Conservation (phyloP, 2,113 vertebrate genomes). For the Glareola pratincola region DNA sequence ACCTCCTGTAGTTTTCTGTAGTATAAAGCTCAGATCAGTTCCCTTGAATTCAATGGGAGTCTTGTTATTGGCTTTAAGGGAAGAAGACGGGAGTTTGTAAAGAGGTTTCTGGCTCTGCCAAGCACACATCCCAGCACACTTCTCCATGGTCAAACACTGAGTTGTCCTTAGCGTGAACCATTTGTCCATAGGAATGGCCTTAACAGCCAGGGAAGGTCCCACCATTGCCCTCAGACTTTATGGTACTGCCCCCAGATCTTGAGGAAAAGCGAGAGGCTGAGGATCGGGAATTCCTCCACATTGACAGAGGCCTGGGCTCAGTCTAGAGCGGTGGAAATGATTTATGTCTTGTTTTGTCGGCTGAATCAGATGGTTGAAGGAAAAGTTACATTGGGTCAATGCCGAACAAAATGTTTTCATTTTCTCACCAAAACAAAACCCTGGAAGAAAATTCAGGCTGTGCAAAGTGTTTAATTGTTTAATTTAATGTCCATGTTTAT, state of each 20-base stretch:
- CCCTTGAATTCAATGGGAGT: neutral
- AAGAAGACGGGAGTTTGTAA: neutral
- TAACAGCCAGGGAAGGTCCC: neutral
- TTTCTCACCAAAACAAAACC: conserved; percentile 34
- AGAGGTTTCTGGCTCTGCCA: neutral
- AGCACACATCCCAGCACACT: neutral
- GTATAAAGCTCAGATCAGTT: neutral
- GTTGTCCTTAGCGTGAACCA: neutral
- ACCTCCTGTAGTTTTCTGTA: neutral
- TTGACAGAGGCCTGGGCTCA: neutral
- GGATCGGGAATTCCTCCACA: neutral
- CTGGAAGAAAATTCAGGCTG: conserved; percentile 7
- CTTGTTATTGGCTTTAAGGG: fast-evolving
- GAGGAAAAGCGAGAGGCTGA: neutral
- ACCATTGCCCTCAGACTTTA: neutral
- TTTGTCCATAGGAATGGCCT: neutral
- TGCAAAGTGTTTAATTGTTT: conserved; percentile 2
- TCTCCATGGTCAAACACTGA: neutral
- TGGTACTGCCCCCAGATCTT: fast-evolving
- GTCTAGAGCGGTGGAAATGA: neutral
- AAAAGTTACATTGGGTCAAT: conserved; percentile 21
- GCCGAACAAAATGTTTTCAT: neutral
- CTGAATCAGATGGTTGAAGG: neutral
- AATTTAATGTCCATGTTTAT: neutral
- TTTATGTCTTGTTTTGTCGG: neutral